phyloP scores from a whole-genome alignment of 2,797 vertebrate genomes.

The Prunella strophiata region DNA sequence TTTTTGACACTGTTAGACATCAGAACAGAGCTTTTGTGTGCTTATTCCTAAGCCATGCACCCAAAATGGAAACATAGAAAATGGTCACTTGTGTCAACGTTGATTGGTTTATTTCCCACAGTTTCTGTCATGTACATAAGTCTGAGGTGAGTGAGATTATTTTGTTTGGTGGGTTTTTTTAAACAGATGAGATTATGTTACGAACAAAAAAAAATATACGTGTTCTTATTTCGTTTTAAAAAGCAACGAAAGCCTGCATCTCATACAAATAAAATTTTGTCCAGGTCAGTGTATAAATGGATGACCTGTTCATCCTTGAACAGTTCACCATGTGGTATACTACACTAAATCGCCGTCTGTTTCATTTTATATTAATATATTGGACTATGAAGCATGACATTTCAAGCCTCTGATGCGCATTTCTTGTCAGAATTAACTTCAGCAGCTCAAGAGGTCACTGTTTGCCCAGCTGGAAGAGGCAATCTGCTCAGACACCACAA shows the following conservation, averaged over 20 bases:
- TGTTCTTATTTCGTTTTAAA: not conserved
- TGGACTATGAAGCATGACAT: not conserved
- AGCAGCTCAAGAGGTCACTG: not conserved
- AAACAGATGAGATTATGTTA: not conserved
- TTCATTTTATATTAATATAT: not conserved
- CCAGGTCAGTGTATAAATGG: not conserved
- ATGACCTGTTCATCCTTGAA: not conserved
- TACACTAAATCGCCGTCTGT: not conserved
- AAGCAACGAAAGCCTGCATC: not conserved
- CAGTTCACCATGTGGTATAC: not conserved
- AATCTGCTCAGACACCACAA: not conserved
- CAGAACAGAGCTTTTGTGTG: not conserved
- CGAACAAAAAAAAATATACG: not conserved
- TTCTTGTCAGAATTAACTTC: constrained; percentile 8
- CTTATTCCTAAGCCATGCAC: not conserved
- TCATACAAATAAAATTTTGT: not conserved
- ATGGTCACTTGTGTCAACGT: not conserved
- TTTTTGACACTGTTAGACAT: not conserved
- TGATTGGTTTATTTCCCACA: not conserved
- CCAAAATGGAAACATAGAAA: not conserved
- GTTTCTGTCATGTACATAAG: not conserved
- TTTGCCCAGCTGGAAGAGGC: constrained; percentile 4
- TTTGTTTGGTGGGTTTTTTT: not conserved
- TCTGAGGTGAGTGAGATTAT: not conserved
- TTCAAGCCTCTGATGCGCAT: not conserved